Evolutionary conservation across 2,888 invertebrate genomes (phyloP), one percentile per base, ranked within the genome.

Genomic region (Andrena fulva): DNA sequence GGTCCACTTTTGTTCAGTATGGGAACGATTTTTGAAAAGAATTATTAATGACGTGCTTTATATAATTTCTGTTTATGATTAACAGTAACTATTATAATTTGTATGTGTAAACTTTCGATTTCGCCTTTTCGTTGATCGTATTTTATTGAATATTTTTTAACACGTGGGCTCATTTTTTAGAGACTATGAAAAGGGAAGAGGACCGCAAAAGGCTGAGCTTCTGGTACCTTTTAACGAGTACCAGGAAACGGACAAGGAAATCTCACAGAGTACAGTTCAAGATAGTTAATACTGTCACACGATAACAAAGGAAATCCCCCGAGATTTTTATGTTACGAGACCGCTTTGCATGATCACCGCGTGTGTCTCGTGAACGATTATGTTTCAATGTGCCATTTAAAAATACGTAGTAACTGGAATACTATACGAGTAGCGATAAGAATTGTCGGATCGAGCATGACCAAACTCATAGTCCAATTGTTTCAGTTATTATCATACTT

Each of bases 161-260:
- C 29, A 48, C 52, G 16, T 63, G 27, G 69, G 68, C 59, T 76
- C 63, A 69, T 72, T 76, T 72, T 76, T 76, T 76, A 76, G 75
- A 72, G 68, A 63, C n/a, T 72, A 59, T 76, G 71, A 71, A 62
- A 68, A 66, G 33, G 68, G 68, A 82, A 69, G 75, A 82, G 67
- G 82, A 82, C 72, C 82, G 76, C 82, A 76, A 82, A 82, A 76
- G 71, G 82, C 82, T 72, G 82, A 82, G 64, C 82, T 27, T 64
- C 31, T 70, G 81, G 75, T 81, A 81, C 56, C 67, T 67, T 64
- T 62, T 62, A 83, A 59, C 71, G 67, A 66, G 67, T 84, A 78
- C 70, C 74, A 74, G 50, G 82, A 68, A 77, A 77, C 72, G 66
- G 70, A 82, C 71, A 67, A 82, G 48, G 80, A 33, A 73, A 52